A percentile compares a stretch with the other conserved stretches of the same genome.
Evolutionary conservation across 37 sponge, comb jelly and placozoan genomes (phyloP).

Genomic region (Agelas oroides): DNA sequence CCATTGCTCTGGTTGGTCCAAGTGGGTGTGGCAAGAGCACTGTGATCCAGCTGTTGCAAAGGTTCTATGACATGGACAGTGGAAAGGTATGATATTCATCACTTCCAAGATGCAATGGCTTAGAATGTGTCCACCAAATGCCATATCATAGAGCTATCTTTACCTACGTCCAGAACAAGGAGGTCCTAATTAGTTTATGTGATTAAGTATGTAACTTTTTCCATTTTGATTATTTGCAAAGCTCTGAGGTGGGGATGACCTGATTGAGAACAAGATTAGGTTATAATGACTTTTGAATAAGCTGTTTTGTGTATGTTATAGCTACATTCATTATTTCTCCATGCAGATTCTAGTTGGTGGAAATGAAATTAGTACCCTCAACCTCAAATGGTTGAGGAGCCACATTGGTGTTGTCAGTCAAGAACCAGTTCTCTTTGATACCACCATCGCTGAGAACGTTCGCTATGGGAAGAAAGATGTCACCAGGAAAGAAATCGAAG

Average conservation of each 20-base stretch:
- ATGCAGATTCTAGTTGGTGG: conserved; percentile 79
- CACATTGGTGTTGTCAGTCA: conserved; percentile 95
- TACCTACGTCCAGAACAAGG: too few species aligned
- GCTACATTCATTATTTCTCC: too few species aligned
- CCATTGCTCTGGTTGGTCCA: conserved; percentile 88
- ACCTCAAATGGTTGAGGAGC: conserved; percentile 86
- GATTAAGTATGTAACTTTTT: too few species aligned
- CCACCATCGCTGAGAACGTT: conserved; percentile 92
- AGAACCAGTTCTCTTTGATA: conserved; percentile 92
- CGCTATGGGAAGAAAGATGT: conserved; percentile 73
- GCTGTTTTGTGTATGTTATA: neutral
- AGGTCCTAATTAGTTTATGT: too few species aligned
- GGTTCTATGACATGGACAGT: conserved; percentile 78
- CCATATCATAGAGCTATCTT: too few species aligned
- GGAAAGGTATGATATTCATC: conserved; percentile 44
- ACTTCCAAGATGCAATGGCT: neutral
- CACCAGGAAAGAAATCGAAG: conserved; percentile 74
- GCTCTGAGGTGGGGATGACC: too few species aligned
- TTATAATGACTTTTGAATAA: neutral
- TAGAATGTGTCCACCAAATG: too few species aligned
- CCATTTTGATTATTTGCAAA: too few species aligned
- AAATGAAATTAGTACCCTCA: conserved; percentile 67
- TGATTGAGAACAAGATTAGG: too few species aligned
- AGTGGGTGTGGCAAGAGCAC: conserved; percentile 97
- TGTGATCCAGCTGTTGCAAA: conserved; percentile 78